Evolutionary conservation across 2,797 vertebrate genomes (phyloP).

Genomic region (Falco berigora): DNA sequence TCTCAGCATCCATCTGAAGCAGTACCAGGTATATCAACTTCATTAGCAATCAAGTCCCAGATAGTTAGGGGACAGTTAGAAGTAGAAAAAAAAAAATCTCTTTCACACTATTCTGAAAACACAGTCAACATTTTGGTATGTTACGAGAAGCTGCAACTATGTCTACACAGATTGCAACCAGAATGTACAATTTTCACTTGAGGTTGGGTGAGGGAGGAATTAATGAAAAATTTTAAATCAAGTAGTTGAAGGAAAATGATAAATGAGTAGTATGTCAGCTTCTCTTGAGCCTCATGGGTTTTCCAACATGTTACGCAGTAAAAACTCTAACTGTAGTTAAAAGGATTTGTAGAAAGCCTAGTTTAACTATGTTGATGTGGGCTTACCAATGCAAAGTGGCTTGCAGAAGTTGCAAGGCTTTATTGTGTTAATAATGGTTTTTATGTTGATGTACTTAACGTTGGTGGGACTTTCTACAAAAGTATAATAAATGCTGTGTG

Average conservation of each 20-base stretch:
- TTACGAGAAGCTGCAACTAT: neutral
- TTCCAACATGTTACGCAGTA: neutral
- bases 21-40: neutral
- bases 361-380: neutral
- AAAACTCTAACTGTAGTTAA: neutral
- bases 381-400: neutral
- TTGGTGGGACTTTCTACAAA: neutral
- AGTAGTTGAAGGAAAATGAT: neutral
- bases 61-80: neutral
- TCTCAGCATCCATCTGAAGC: neutral
- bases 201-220: neutral
- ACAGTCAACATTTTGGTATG: neutral
- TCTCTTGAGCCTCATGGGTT: neutral
- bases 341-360: neutral
- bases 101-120: neutral
- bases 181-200: neutral
- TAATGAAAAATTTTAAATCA: neutral
- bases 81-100: neutral
- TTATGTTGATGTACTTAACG: neutral
- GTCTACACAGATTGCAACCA: neutral
- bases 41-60: neutral
- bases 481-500: neutral
- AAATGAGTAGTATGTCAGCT: neutral
- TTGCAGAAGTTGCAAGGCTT: neutral
- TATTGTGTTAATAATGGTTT: neutral